A percentile compares a stretch with the other conserved stretches of the same genome.
phyloP scores from a whole-genome alignment of 2,888 invertebrate genomes.

The Ligdia adustata region DNA sequence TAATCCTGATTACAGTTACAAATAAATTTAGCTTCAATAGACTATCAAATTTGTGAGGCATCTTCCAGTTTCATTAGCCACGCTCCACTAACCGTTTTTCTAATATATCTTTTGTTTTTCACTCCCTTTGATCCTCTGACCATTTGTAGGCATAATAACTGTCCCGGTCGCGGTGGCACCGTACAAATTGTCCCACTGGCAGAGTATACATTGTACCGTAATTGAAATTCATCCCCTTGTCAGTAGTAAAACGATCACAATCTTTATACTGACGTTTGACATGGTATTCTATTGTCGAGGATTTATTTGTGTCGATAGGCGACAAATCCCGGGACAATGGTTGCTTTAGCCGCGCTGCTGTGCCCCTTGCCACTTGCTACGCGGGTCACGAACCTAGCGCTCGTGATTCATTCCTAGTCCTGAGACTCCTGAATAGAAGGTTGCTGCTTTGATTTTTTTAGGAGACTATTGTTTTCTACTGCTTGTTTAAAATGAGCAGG shows the following conservation, averaged over 20 bases:
- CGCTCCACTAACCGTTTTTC: constrained; percentile 8
- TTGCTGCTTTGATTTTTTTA: constrained; percentile 1
- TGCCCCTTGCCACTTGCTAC: constrained; percentile 36
- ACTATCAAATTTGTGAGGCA: neutral
- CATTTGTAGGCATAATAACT: constrained; percentile 10
- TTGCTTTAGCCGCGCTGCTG: constrained; percentile 30
- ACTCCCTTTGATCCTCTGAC: constrained; percentile 8
- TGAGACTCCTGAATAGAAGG: constrained; percentile 13
- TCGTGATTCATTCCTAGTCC: constrained; percentile 43
- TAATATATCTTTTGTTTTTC: constrained; percentile 10
- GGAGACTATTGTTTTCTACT: too few species aligned
- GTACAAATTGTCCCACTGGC: constrained; percentile 8
- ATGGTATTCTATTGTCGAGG: constrained; percentile 24
- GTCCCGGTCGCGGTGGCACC: neutral
- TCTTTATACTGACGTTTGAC: constrained; percentile 24
- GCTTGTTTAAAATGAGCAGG: too few species aligned
- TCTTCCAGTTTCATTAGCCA: neutral
- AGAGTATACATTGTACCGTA: constrained; percentile 11
- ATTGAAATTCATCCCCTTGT: constrained; percentile 26
- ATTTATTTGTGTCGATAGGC: constrained; percentile 39
- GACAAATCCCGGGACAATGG: constrained; percentile 29
- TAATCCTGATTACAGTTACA: too few species aligned
- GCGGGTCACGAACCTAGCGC: constrained; percentile 51
- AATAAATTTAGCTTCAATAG: neutral
- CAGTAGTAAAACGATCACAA: constrained; percentile 20